Percentiles rank a stretch among this genome's conserved stretches.
These are phyloP conservation scores for Cyrtonyx montezumae DNA, from an alignment of 2,113 vertebrate species.

Conservation along the genomic window DNA sequence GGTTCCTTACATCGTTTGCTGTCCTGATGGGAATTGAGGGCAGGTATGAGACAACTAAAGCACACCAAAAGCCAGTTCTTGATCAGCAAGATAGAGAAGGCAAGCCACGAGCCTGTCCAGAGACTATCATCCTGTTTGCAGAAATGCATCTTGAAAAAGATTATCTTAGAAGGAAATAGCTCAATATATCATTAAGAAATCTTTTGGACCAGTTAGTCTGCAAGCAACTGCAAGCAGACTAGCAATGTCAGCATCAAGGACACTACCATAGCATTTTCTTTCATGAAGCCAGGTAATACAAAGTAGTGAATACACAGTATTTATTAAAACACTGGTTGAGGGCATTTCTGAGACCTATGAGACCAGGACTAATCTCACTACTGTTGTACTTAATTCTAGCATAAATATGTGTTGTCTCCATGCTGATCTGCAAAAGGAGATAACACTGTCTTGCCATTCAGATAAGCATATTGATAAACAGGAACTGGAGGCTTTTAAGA, in stretches of 20 bases:
- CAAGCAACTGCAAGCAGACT: neutral
- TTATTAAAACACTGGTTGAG: neutral
- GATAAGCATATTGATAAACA: neutral
- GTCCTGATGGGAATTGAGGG: neutral
- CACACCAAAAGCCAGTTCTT: neutral
- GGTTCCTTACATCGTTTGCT: neutral
- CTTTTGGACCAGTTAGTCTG: neutral
- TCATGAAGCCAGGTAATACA: neutral
- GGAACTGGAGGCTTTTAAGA: neutral
- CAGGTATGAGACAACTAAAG: neutral
- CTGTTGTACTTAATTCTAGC: neutral
- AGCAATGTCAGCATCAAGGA: neutral
- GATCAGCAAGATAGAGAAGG: neutral
- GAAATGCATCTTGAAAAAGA: neutral
- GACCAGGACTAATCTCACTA: neutral
- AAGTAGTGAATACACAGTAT: neutral
- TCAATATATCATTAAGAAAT: neutral
- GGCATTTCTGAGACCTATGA: neutral
- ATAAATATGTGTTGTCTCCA: neutral
- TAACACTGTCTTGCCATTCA: neutral
- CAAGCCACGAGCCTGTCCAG: neutral
- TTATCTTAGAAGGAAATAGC: accelerated
- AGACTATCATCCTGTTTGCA: neutral
- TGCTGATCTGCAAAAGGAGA: neutral
- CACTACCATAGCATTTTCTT: neutral